Base-by-base conservation (phyloP, 2,113 vertebrate species). In the Calidris pugnax region DNA sequence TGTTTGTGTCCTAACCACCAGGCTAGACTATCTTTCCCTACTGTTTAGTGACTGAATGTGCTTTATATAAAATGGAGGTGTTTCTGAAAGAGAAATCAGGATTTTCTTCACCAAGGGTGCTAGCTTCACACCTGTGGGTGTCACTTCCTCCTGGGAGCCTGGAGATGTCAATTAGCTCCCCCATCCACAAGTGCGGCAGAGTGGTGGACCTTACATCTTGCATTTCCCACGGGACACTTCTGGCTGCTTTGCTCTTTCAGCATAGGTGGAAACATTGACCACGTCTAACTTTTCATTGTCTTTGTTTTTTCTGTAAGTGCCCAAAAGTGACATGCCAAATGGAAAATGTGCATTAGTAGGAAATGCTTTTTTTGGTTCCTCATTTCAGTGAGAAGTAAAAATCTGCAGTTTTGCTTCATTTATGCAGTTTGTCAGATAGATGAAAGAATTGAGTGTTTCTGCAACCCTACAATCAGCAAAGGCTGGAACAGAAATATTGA, bases 111-210 rank as follows among this genome's bases (percentile, higher is more conserved):
- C 26, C 28, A 23, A 30, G 64, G 5, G 3, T 89, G 53, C 48
- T 84, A 32, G 0, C 2, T 90, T 53, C 51, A 53, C 8, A 53
- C 12, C 37, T 72, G 4, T 59, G 33, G 20, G 9, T 50, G 5
- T 55, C 50, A 30, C 37, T 75, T 87, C 37, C 30, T 89, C 22
- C 53, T 55, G 32, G 24, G 14, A 35, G 9, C 11, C 48, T 2
- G 3, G 51, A 82, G 62, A 30, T 73, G 67, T 32, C 14, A 33
- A 9, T 75, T 23, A 24, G 8, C 4, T 59, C 5, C 14, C 15
- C 16, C 23, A 23, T 81, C 17, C 15, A 39, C 12, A 66, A 43
- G 9, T 0, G 1, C 0, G 1, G 22, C 35, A 50, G 68, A 37
- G 24, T 12, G 19, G 32, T 26, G 6, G 50, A 41, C 14, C 10